These are phyloP conservation scores for Stichodactyla mertensii DNA, from an alignment of 64 coral and sea anemone species.

Conservation along the genomic window DNA sequence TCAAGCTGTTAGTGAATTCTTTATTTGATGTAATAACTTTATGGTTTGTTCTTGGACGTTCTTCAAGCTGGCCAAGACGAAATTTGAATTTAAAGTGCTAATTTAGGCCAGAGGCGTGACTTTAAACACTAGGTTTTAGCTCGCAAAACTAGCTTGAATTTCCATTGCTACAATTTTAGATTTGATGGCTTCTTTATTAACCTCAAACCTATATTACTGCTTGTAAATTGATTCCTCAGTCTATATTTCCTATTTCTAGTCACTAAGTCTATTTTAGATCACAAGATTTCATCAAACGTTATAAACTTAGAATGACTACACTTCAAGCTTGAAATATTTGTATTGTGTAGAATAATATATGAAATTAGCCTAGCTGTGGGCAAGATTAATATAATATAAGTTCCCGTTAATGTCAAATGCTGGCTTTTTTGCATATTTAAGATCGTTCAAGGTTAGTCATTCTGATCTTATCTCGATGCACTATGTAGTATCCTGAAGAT, in stretches of 20 bases:
- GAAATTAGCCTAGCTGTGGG: background rate
- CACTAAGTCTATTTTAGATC: background rate
- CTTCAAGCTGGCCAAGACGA: background rate
- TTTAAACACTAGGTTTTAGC: background rate
- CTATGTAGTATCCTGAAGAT: background rate
- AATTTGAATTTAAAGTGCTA: background rate
- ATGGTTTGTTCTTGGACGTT: background rate
- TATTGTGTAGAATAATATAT: too few relatives aligned
- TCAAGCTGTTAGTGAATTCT: background rate
- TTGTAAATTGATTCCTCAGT: background rate
- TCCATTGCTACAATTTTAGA: background rate
- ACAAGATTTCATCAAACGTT: background rate
- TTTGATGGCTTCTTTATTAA: background rate
- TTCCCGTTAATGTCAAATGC: background rate
- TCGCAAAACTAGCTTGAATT: background rate
- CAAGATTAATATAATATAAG: slow-evolving; percentile 5
- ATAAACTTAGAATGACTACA: too few relatives aligned
- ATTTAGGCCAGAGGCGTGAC: background rate
- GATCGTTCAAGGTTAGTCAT: background rate
- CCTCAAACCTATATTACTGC: background rate
- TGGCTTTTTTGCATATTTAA: background rate
- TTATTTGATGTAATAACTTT: background rate
- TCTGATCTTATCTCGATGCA: background rate
- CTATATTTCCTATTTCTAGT: background rate
- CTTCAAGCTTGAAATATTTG: too few relatives aligned